Base-by-base conservation (phyloP, 2,888 invertebrate genomes). In the Trachelus troglodyta region DNA sequence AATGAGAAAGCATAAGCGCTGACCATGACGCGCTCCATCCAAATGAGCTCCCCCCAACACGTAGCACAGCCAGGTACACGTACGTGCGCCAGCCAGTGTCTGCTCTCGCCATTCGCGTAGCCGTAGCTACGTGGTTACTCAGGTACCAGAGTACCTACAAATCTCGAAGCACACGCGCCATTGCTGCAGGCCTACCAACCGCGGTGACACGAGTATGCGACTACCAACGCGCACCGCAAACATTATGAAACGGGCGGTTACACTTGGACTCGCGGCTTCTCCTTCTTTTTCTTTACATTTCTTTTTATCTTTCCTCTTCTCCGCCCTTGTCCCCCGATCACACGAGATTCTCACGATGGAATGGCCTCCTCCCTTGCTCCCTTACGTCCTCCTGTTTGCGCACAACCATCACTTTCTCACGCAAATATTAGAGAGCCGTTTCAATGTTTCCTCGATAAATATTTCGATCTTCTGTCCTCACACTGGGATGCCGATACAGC, bases 1-100 rank as follows among this genome's bases (percentile, higher is more conserved):
- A 84, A 84, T 81, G 83, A 79, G 80, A 81, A 80, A 83, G 83
- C 69, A 69, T 69, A 69, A 69, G 33, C 12, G 69, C 69, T 30
- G 33, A 69, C 11, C 33, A 9, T 15, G 69, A 69, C 30, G 69
- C 15, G 12, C 37, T 4, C 12, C 3, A 12, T 11, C 34, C 34
- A 37, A 12, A 37, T 37, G 37, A 12, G 12, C 12, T 15, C 15
- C 34, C 1, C 34, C 40, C 15, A 4, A 40, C 15, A 15, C 40
- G 40, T 1, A 40, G 40, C 40, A 15, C 12, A 40, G 40, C 4
- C 4, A 1, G 12, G 12, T 4, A 37, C 37, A 4, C 37, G 12
- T 3, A 40, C 69, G 30, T 12, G 69, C 69, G 30, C 33, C 69
- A 30, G 69, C 15, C 69, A 33, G 69, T 6, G 30, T 30, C 33